Percentiles rank a stretch among this genome's conserved stretches.
phyloP scores from a whole-genome alignment of 2,888 invertebrate species.

The Diadegma fenestrale region DNA sequence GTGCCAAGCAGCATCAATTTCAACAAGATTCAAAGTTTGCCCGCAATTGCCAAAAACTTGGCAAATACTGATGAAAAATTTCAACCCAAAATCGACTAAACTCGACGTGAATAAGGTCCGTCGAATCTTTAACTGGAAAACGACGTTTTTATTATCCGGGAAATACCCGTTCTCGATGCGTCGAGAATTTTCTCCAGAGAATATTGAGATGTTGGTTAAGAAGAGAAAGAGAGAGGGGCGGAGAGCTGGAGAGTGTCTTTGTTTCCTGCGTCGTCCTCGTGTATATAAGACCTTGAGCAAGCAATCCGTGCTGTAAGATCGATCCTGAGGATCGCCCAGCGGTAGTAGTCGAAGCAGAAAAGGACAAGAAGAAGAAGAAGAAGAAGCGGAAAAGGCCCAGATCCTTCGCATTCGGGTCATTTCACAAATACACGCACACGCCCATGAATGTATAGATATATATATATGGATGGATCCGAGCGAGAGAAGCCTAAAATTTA shows the following conservation, averaged over 20 bases:
- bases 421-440: conserved; percentile 32
- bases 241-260: conserved; percentile 27
- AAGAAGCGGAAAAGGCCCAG: conserved; percentile 61
- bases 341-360: background rate
- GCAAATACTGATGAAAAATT: background rate
- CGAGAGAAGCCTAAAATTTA: conserved; percentile 55
- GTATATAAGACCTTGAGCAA: conserved; percentile 64
- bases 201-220: conserved; percentile 13
- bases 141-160: conserved; percentile 53
- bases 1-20: background rate
- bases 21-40: background rate
- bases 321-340: conserved; percentile 51
- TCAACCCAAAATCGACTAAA: background rate
- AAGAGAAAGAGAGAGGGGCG: background rate
- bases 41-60: background rate
- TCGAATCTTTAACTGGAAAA: background rate
- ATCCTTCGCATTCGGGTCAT: conserved; percentile 59
- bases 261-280: conserved; percentile 56
- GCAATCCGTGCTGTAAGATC: conserved; percentile 71
- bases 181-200: conserved; percentile 5
- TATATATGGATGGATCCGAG: conserved; percentile 20
- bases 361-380: background rate
- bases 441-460: background rate
- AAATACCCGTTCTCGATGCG: conserved; percentile 52
- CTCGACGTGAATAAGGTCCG: too few relatives aligned